Evolutionary conservation across 2,888 invertebrate genomes (phyloP).

Genomic region (Thelaira solivaga): DNA sequence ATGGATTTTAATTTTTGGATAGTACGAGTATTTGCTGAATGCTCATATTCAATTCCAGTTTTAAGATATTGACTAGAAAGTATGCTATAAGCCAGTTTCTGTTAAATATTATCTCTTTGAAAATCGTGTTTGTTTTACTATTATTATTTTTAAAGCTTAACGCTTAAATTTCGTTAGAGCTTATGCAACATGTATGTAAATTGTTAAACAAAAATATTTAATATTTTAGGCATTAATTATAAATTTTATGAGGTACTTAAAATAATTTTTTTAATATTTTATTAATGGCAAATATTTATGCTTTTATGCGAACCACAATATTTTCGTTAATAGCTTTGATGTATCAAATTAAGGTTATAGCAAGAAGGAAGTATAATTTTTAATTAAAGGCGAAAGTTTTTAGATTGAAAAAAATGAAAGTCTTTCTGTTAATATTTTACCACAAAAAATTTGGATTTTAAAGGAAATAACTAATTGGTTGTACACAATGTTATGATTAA

Average conservation of each 20-base stretch:
- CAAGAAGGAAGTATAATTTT: neutral
- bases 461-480: too few relatives aligned
- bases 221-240: slow-evolving; percentile 47
- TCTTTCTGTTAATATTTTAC: too few relatives aligned
- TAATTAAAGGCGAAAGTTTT: slow-evolving; percentile 14
- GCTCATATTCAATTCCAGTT: too few relatives aligned
- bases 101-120: too few relatives aligned
- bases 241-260: slow-evolving; percentile 60
- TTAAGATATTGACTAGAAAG: too few relatives aligned
- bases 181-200: neutral
- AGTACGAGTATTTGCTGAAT: too few relatives aligned
- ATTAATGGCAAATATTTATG: slow-evolving; percentile 39
- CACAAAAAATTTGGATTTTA: too few relatives aligned
- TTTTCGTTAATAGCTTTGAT: slow-evolving; percentile 28
- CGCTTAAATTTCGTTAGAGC: neutral
- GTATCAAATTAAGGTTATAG: slow-evolving; percentile 3
- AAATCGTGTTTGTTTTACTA: too few relatives aligned
- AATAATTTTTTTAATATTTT: slow-evolving; percentile 56
- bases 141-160: neutral
- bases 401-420: too few relatives aligned
- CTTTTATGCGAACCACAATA: slow-evolving; percentile 4
- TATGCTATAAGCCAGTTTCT: too few relatives aligned
- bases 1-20: too few relatives aligned
- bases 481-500: too few relatives aligned
- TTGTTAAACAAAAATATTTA: slow-evolving; percentile 24